phyloP scores from a whole-genome alignment of 1,140 invertebrate genomes.

The Pogonognathellus flavescens region DNA sequence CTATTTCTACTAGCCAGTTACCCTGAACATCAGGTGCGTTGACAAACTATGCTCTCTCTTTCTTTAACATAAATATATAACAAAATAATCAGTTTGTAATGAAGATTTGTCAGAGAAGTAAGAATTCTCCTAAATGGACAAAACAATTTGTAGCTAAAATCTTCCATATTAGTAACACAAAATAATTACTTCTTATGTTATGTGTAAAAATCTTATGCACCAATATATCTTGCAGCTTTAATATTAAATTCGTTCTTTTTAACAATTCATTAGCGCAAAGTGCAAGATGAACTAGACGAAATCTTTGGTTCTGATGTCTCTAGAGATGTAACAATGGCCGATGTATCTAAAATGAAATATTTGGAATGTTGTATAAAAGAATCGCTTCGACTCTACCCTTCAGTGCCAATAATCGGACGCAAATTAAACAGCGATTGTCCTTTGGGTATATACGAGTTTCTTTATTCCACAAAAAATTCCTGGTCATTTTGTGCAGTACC shows the following conservation, averaged over 20 bases:
- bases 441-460: constrained; percentile 66
- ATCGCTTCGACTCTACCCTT: constrained; percentile 75
- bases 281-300: constrained; percentile 68
- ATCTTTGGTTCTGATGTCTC: constrained; percentile 68
- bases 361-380: constrained; percentile 79
- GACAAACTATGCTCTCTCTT: too few relatives aligned
- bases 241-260: neutral
- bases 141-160: too few relatives aligned
- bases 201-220: too few relatives aligned
- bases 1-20: constrained; percentile 38
- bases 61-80: too few relatives aligned
- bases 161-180: too few relatives aligned
- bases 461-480: neutral
- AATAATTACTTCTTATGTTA: too few relatives aligned
- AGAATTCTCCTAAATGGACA: neutral
- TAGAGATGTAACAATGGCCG: constrained; percentile 70
- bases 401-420: constrained; percentile 75
- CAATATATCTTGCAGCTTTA: too few relatives aligned
- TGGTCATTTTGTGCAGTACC: too few relatives aligned
- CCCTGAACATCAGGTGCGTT: constrained; percentile 42
- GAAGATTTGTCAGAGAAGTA: neutral
- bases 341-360: constrained; percentile 74
- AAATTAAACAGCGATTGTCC: constrained; percentile 70
- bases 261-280: constrained; percentile 46
- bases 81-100: too few relatives aligned